Base-by-base conservation (phyloP, 2,888 invertebrate species). In the Onthophagus sagittarius region DNA sequence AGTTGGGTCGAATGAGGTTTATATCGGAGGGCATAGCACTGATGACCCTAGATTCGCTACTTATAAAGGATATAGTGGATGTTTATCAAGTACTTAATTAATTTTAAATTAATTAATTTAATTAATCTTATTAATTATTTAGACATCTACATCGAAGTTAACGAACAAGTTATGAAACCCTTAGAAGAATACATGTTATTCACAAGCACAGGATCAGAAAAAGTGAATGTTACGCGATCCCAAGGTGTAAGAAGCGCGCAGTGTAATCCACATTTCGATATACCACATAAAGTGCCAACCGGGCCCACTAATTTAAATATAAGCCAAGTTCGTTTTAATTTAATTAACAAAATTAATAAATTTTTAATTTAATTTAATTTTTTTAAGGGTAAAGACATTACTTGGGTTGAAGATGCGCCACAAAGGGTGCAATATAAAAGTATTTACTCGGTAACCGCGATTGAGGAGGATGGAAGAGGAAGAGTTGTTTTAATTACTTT, bases 111-210 rank as follows among this genome's bases (percentile, higher is more conserved):
- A 9, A 7, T 23, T 39, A 69, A 6, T 14, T 33, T 64, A 14
- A n/a, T n/a, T n/a, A n/a, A n/a, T n/a, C n/a, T 65, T 70, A 33
- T 32, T 65, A n/a, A 33, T 71, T 39, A 82, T 84, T 13, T 84
- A 96, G 96, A 96, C 84, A 93, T 96, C 69, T 92, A 94, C 77
- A 91, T 96, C 75, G 92, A 94, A 85, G 92, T 96, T 75, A 95
- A 95, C 82, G 91, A 91, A 75, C 89, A 92, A 77, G 93, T 95
- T 89, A 95, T 96, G 93, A 94, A 94, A 81, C 96, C 96, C 0
- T 84, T 96, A 69, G 95, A 96, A 84, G 96, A 96, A 81, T 96
- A 96, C 84, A 95, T 96, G 95, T 85, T 95, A n/a, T 95, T 94
- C 83, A 94, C 94, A 2, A 93, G 94, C 79, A 91, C 92, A 11